Evolutionary conservation across 2,797 vertebrate species (phyloP).

Genomic region (Scomberomorus guttatus): DNA sequence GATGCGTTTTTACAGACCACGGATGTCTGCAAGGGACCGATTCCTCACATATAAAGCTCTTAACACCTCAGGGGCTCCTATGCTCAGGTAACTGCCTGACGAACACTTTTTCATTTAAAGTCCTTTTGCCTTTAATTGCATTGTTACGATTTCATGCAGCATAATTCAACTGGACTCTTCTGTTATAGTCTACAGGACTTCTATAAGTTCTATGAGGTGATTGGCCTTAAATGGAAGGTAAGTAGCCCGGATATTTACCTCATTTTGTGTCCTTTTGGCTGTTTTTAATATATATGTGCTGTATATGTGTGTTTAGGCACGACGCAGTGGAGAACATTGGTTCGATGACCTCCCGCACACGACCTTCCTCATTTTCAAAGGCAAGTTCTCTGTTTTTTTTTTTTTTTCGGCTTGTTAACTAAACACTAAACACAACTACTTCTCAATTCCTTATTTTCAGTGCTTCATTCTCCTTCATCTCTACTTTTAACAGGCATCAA

Average conservation of each 20-base stretch:
- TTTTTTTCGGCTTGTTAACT: background rate
- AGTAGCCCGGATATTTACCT: background rate
- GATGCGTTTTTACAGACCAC: constrained; percentile 95
- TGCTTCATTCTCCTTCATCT: constrained; percentile 5
- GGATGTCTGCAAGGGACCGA: constrained; percentile 92
- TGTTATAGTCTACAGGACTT: constrained; percentile 92
- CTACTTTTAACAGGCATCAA: constrained; percentile 89
- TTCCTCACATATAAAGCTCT: constrained; percentile 97
- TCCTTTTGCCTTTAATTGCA: background rate
- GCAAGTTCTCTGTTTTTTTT: constrained; percentile 71
- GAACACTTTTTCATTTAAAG: background rate
- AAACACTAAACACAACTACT: background rate
- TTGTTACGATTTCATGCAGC: background rate
- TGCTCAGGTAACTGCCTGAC: constrained; percentile 87
- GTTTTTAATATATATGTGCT: constrained; percentile 1
- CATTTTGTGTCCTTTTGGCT: background rate
- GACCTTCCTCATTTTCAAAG: constrained; percentile 97
- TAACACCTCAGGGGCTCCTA: constrained; percentile 88
- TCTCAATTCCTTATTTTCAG: background rate
- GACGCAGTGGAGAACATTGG: constrained; percentile 94
- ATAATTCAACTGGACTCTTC: constrained; percentile 13
- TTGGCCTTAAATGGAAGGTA: constrained; percentile 98
- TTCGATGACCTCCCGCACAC: constrained; percentile 97
- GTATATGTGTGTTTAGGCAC: constrained; percentile 83
- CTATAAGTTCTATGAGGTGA: constrained; percentile 96